These are phyloP conservation scores for Ophiothrix spiculata DNA, from an alignment of 35 echinoderm and acorn worm species.

Conservation along the genomic window DNA sequence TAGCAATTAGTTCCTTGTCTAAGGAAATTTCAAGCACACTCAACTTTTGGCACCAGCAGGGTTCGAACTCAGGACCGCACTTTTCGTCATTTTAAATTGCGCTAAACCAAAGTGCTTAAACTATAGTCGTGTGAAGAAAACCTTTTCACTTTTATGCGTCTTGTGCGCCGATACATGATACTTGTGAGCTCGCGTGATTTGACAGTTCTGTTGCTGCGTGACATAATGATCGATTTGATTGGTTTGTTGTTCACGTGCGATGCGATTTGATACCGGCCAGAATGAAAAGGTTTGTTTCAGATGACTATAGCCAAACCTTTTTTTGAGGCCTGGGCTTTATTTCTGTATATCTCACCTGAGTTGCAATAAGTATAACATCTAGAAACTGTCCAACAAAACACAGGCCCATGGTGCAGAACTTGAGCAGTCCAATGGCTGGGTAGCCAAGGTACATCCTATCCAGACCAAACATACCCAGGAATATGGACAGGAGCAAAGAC, in stretches of 20 bases:
- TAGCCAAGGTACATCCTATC: constrained; percentile 93
- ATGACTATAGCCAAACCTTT: neutral
- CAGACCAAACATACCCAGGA: constrained; percentile 90
- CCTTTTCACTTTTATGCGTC: too few species aligned
- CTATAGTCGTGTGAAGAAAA: too few species aligned
- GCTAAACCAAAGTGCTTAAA: too few species aligned
- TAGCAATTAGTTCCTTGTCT: too few species aligned
- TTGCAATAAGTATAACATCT: constrained; percentile 92
- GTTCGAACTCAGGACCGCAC: too few species aligned
- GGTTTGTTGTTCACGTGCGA: too few species aligned
- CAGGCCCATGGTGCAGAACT: constrained; percentile 92
- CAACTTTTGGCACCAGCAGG: too few species aligned
- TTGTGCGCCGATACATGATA: neutral
- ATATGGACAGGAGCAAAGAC: constrained; percentile 79
- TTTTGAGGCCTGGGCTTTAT: neutral
- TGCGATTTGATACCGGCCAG: too few species aligned
- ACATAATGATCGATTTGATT: neutral
- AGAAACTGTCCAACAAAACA: constrained; percentile 93
- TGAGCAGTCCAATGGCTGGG: constrained; percentile 78
- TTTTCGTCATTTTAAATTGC: too few species aligned
- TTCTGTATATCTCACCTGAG: constrained; percentile 52
- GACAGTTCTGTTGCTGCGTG: neutral
- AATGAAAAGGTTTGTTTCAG: neutral
- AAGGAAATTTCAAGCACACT: too few species aligned
- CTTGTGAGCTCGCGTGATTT: neutral